Conservation (phyloP, 2,888 invertebrate species). For the Pammene fasciana region DNA sequence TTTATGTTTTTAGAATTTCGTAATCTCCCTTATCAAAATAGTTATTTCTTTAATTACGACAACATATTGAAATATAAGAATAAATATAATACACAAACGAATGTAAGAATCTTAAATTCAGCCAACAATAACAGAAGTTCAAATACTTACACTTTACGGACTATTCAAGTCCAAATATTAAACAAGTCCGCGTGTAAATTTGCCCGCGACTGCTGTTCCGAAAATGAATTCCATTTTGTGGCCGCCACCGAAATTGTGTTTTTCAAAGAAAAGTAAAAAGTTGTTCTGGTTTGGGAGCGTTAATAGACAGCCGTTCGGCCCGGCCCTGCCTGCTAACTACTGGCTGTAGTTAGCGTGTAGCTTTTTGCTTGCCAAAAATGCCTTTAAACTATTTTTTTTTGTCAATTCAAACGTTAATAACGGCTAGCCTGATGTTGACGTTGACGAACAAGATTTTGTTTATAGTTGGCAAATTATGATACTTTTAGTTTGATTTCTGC, state of each 20-base stretch:
- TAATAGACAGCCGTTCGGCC: slow-evolving; percentile 31
- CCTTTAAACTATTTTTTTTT: background rate
- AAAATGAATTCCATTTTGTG: slow-evolving; percentile 33
- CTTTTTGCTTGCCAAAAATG: slow-evolving; percentile 20
- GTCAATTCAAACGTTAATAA: background rate
- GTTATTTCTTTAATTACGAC: too few relatives aligned
- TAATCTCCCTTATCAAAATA: too few relatives aligned
- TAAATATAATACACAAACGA: background rate
- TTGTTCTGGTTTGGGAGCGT: slow-evolving; percentile 18
- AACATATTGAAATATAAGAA: too few relatives aligned
- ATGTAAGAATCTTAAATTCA: background rate
- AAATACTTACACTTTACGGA: background rate
- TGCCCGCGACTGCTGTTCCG: slow-evolving; percentile 18
- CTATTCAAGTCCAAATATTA: slow-evolving; percentile 11
- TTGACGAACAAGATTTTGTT: background rate
- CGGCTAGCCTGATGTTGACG: background rate
- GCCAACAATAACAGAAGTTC: background rate
- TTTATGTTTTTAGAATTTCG: too few relatives aligned
- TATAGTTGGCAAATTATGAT: background rate
- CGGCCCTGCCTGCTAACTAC: slow-evolving; percentile 19
- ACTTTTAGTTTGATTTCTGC: background rate
- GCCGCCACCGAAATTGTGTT: slow-evolving; percentile 31
- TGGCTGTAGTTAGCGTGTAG: background rate
- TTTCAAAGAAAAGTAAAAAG: slow-evolving; percentile 36
- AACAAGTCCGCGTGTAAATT: slow-evolving; percentile 11